These are phyloP conservation scores for Rhingia rostrata DNA, from an alignment of 2,888 invertebrate genomes.

Conservation along the genomic window DNA sequence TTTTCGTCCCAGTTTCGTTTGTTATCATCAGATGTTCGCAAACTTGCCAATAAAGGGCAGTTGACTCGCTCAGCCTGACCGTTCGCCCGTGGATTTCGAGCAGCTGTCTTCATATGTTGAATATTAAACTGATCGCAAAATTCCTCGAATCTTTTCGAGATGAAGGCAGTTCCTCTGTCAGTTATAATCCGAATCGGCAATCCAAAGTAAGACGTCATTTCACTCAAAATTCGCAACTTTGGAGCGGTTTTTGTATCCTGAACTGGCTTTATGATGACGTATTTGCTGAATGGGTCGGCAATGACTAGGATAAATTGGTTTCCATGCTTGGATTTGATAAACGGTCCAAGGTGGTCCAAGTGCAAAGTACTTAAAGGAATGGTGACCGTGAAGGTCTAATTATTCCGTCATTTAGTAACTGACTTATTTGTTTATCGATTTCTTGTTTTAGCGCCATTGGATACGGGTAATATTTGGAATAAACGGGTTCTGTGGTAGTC, in stretches of 20 bases:
- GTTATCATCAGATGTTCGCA: slow-evolving; percentile 2
- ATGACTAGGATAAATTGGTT: slow-evolving; percentile 15
- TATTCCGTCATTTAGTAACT: slow-evolving; percentile 22
- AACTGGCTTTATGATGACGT: slow-evolving; percentile 4
- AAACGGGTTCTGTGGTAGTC: slow-evolving; percentile 21
- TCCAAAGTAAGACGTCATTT: slow-evolving; percentile 8
- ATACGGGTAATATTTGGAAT: too few relatives aligned
- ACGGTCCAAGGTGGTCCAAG: slow-evolving; percentile 19
- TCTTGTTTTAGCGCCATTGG: slow-evolving; percentile 17
- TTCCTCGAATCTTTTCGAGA: too few relatives aligned
- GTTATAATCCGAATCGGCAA: background rate
- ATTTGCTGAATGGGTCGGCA: slow-evolving; percentile 20
- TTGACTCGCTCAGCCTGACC: background rate
- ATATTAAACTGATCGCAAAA: too few relatives aligned
- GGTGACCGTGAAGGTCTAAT: too few relatives aligned
- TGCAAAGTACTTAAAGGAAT: slow-evolving; percentile 14
- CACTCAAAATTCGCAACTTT: background rate
- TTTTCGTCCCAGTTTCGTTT: background rate
- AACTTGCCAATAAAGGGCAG: slow-evolving; percentile 6
- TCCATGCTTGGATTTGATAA: background rate
- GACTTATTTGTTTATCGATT: slow-evolving; percentile 30
- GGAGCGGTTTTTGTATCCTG: slow-evolving; percentile 5
- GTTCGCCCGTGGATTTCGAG: too few relatives aligned
- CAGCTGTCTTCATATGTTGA: too few relatives aligned
- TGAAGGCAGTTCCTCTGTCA: too few relatives aligned